phyloP scores from a whole-genome alignment of 2,113 vertebrate genomes.

The Lutjanus erythropterus region DNA sequence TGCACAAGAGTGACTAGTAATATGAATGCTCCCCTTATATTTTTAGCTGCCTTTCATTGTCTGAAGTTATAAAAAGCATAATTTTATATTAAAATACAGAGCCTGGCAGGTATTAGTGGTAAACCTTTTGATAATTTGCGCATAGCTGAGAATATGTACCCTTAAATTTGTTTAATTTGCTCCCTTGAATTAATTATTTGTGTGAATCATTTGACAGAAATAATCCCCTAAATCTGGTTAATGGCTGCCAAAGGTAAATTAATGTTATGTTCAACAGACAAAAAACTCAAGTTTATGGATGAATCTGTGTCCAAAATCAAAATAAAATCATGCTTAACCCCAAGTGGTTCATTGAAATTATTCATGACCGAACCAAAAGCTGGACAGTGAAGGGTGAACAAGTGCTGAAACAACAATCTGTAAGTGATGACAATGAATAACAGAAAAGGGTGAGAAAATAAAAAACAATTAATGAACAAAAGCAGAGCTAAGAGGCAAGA shows the following conservation, averaged over 20 bases:
- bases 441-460: background rate
- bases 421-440: background rate
- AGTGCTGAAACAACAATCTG: background rate
- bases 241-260: background rate
- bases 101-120: conserved; percentile 17
- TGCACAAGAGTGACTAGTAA: conserved; percentile 50
- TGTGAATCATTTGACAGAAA: conserved; percentile 21
- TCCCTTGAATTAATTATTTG: background rate
- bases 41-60: conserved; percentile 61
- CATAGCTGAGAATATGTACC: background rate
- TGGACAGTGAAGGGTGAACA: background rate
- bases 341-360: background rate
- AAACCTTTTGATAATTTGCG: conserved; percentile 34
- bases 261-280: background rate
- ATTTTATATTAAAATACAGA: conserved; percentile 28
- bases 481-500: background rate
- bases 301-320: background rate
- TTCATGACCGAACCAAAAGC: background rate
- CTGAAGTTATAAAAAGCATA: conserved; percentile 56
- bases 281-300: background rate
- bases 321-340: background rate
- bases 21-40: conserved; percentile 54
- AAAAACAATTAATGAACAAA: background rate
- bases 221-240: background rate
- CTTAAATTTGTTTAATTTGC: background rate